Conservation (phyloP, 2,113 vertebrate genomes). For the Microtus pennsylvanicus region DNA sequence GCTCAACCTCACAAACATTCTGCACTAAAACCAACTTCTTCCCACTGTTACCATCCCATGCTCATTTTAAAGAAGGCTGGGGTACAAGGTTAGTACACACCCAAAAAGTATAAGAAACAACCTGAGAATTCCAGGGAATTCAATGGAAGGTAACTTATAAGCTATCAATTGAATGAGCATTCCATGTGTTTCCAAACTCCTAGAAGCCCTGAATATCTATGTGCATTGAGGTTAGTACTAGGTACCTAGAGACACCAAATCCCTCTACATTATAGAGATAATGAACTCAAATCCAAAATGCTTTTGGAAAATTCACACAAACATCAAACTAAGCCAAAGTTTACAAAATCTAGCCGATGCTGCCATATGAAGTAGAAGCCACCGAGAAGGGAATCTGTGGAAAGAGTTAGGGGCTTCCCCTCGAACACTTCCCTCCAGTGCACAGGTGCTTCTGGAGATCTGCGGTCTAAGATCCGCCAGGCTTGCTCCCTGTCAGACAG, state of each 20-base stretch:
- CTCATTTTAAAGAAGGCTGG: neutral
- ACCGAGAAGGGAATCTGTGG: neutral
- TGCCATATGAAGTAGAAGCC: neutral
- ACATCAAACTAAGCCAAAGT: neutral
- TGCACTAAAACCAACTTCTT: too few relatives aligned
- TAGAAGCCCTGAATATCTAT: neutral
- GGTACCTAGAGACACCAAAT: neutral
- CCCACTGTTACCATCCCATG: accelerated
- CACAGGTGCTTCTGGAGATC: neutral
- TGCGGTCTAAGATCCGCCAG: neutral
- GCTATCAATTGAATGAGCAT: neutral
- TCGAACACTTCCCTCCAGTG: neutral
- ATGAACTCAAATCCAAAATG: neutral
- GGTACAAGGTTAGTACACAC: neutral
- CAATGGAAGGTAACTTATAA: neutral
- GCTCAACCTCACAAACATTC: neutral
- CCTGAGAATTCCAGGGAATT: neutral
- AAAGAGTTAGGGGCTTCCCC: neutral
- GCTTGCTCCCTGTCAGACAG: neutral
- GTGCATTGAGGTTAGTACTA: neutral
- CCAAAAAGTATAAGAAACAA: neutral
- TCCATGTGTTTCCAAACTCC: neutral
- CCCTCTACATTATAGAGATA: neutral
- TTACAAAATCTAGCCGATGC: neutral
- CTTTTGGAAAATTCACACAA: neutral